Evolutionary conservation across 2,113 vertebrate species (phyloP), one percentile per base, ranked within the genome.

Genomic region (Prinia subflava): DNA sequence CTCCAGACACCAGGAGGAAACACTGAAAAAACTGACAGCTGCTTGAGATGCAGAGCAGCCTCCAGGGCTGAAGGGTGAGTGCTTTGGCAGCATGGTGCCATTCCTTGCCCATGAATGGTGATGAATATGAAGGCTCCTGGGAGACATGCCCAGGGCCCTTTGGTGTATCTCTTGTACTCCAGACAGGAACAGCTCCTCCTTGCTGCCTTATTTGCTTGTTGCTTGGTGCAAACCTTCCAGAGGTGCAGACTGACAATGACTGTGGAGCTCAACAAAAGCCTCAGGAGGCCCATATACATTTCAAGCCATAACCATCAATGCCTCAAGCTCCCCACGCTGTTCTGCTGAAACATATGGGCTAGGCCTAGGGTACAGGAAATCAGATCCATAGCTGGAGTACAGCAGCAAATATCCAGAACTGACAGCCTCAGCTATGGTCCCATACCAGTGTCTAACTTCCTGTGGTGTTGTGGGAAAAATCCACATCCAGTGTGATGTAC

Each of bases 31-130:
- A 8, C 15, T 85, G 31, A 9, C n/a, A 73, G 39, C 64, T 78
- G 53, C 59, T 41, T 17, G 33, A 64, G 75, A 39, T 42, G 39
- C 35, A 64, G 41, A 55, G 25, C 44, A 82, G 37, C 70, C 33
- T 42, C 22, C 22, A 15, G 49, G 37, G 14, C 13, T 13, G 27
- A 73, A 85, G 49, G 22, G 39, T 7, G 7, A 30, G 17, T 21
- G 28, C 56, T 60, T 74, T 78, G 35, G 35, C 56, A 86, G 9
- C 0, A 0, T 30, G 39, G 19, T 55, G 24, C 18, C 19, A 21
- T 82, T 82, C 11, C 28, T 30, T 44, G 39, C 19, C 64, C 11
- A 18, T 15, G 39, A 74, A 41, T 50, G 50, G 7, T 49, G 64
- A 55, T 59, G 31, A 85, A 20, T 41, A 37, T 33, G 39, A 73